Evolutionary conservation across 2,797 vertebrate species (phyloP).

Genomic region (Discoglossus pictus): DNA sequence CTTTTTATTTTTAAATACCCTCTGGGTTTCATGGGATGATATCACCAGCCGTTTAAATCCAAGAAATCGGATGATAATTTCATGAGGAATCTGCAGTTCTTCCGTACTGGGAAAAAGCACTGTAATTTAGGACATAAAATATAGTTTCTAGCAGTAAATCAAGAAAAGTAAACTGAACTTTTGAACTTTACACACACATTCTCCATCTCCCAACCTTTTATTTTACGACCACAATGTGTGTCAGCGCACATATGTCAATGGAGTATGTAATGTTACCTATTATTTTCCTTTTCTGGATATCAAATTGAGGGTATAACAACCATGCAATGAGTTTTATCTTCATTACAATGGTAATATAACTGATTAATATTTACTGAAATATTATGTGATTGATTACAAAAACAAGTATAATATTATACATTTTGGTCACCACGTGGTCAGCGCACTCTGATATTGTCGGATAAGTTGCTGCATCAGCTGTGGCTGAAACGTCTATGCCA

Average conservation of each 20-base stretch:
- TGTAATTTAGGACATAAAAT: slow-evolving; percentile 44
- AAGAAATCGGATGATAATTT: slow-evolving; percentile 32
- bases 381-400: too few relatives aligned
- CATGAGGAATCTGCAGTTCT: slow-evolving; percentile 35
- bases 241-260: slow-evolving; percentile 41
- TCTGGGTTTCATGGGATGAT: slow-evolving; percentile 30
- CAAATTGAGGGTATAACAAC: slow-evolving; percentile 1
- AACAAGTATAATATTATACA: too few relatives aligned
- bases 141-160: slow-evolving; percentile 43
- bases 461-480: too few relatives aligned
- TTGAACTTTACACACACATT: slow-evolving; percentile 43
- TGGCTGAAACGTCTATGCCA: too few relatives aligned
- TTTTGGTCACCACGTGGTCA: too few relatives aligned
- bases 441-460: too few relatives aligned
- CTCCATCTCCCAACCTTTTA: slow-evolving; percentile 41
- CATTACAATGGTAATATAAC: too few relatives aligned
- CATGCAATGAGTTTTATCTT: not conserved
- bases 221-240: slow-evolving; percentile 38
- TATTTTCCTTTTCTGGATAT: slow-evolving; percentile 23
- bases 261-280: slow-evolving; percentile 32
- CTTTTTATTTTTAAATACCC: slow-evolving; percentile 1
- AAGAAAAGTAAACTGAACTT: slow-evolving; percentile 41
- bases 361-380: too few relatives aligned
- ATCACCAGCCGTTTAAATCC: slow-evolving; percentile 36
- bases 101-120: slow-evolving; percentile 29